Percentiles rank a stretch among this genome's conserved stretches.
These are phyloP conservation scores for Halocynthia aurantium DNA, from an alignment of 23 tunicate genomes.

Conservation along the genomic window DNA sequence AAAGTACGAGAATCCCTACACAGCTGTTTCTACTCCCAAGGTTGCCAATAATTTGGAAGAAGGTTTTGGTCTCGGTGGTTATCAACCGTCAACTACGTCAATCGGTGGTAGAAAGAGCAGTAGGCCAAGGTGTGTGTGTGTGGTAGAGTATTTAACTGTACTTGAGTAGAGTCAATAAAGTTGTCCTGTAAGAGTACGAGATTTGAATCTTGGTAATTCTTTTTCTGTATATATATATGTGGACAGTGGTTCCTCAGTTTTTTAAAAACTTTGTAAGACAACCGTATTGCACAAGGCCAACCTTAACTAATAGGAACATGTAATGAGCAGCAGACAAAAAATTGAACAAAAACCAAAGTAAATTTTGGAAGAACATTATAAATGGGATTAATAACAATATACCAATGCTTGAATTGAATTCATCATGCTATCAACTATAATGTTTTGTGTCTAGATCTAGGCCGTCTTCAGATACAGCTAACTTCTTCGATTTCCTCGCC, in stretches of 20 bases:
- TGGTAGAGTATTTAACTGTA: neutral
- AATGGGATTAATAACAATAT: too few species aligned
- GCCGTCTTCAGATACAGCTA: neutral
- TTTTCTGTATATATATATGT: neutral
- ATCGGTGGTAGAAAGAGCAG: neutral
- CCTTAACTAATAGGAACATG: too few species aligned
- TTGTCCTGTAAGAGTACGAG: too few species aligned
- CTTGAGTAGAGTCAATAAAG: neutral
- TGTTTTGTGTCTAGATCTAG: neutral
- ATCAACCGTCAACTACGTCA: conserved; percentile 32
- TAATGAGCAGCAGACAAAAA: too few species aligned
- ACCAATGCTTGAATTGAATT: too few species aligned
- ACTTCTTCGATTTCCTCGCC: conserved; percentile 26
- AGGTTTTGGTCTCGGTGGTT: conserved; percentile 65
- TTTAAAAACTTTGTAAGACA: too few species aligned
- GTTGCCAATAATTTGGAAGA: conserved; percentile 1
- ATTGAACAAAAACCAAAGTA: too few species aligned
- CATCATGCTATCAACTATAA: neutral
- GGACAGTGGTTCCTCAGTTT: neutral
- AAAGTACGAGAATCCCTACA: conserved; percentile 1
- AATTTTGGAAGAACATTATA: too few species aligned
- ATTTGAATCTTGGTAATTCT: too few species aligned
- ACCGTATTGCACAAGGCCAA: too few species aligned
- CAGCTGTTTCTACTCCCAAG: neutral
- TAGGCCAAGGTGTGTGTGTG: conserved; percentile 18